Conservation (phyloP, 1,140 invertebrate species). For the Brachionus rubens region DNA sequence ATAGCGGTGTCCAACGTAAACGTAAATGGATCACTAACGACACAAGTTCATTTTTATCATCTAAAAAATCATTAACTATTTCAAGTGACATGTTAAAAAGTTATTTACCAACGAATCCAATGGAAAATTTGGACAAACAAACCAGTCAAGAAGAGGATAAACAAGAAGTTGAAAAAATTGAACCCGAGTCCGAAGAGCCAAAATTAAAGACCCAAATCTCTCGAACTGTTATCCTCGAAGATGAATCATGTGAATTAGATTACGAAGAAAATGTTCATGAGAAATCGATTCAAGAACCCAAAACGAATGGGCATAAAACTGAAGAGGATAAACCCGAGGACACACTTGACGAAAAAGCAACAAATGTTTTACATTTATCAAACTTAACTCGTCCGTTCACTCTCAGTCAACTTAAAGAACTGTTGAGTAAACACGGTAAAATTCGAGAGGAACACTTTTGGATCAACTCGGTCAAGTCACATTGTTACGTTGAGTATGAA, state of each 20-base stretch:
- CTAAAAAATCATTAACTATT: slow-evolving; percentile 12
- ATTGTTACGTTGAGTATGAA: slow-evolving; percentile 80
- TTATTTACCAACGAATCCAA: slow-evolving; percentile 5
- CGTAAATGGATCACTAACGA: slow-evolving; percentile 29
- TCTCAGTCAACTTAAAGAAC: slow-evolving; percentile 80
- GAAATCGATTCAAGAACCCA: not conserved
- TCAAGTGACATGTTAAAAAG: slow-evolving; percentile 27
- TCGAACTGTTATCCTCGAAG: not conserved
- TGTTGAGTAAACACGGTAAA: slow-evolving; percentile 81
- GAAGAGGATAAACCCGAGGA: not conserved
- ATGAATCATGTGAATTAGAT: not conserved
- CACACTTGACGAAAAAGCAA: not conserved
- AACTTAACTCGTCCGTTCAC: slow-evolving; percentile 93
- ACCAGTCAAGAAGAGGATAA: not conserved
- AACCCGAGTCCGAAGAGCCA: not conserved
- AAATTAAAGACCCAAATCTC: not conserved
- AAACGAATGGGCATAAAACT: not conserved
- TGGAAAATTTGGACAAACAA: slow-evolving; percentile 13
- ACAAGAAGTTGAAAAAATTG: not conserved
- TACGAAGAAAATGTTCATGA: slow-evolving; percentile 29
- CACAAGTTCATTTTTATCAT: slow-evolving; percentile 10
- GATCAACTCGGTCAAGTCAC: slow-evolving; percentile 93
- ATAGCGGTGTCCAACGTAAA: not conserved
- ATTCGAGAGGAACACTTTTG: slow-evolving; percentile 59
- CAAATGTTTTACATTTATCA: slow-evolving; percentile 72